These are phyloP conservation scores for Operophtera brumata DNA, from an alignment of 2,888 invertebrate species.

Conservation along the genomic window DNA sequence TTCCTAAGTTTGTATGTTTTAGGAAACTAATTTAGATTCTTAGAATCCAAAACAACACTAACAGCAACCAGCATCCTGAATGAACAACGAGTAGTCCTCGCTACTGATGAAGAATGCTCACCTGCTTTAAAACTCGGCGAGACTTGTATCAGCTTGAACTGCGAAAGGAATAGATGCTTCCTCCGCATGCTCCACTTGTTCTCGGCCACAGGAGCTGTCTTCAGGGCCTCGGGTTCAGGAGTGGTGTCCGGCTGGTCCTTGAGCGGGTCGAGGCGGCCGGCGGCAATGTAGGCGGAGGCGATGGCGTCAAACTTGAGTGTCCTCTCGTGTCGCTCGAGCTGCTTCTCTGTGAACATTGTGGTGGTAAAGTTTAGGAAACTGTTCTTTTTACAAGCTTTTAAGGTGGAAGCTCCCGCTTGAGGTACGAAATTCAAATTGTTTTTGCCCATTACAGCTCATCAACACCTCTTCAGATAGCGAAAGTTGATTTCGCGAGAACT, in stretches of 20 bases:
- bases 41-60: too few relatives aligned
- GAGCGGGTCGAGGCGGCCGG: constrained; percentile 54
- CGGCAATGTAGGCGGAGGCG: constrained; percentile 72
- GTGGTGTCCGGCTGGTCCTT: constrained; percentile 42
- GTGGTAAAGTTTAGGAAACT: background rate
- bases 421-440: too few relatives aligned
- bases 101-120: constrained; percentile 43
- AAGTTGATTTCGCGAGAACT: too few relatives aligned
- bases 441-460: too few relatives aligned
- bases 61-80: too few relatives aligned
- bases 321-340: constrained; percentile 82
- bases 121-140: constrained; percentile 80
- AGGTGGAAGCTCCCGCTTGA: too few relatives aligned
- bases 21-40: too few relatives aligned
- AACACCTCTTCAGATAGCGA: too few relatives aligned
- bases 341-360: constrained; percentile 58
- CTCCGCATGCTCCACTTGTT: constrained; percentile 52
- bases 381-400: too few relatives aligned
- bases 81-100: too few relatives aligned
- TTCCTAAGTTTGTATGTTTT: too few relatives aligned
- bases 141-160: constrained; percentile 79
- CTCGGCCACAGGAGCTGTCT: constrained; percentile 10
- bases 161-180: constrained; percentile 82
- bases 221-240: background rate
- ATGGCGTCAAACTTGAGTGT: constrained; percentile 74